These are phyloP conservation scores for Nomada fucata DNA, from an alignment of 2,888 invertebrate genomes.

Conservation along the genomic window DNA sequence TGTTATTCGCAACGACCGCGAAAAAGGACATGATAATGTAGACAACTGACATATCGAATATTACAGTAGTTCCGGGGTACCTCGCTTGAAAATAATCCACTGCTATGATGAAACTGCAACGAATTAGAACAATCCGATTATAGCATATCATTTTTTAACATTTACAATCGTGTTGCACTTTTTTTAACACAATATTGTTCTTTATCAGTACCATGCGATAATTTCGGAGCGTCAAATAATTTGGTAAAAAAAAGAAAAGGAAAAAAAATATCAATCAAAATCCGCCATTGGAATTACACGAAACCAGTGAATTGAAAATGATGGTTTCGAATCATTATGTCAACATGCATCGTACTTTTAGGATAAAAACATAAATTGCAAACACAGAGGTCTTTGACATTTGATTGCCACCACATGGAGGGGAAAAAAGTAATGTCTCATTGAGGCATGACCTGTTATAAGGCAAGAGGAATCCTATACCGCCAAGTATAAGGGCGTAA, in stretches of 20 bases:
- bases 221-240: too few species aligned
- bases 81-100: conserved; percentile 95
- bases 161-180: background rate
- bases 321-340: background rate
- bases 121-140: background rate
- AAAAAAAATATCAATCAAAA: background rate
- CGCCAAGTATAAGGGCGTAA: conserved; percentile 91
- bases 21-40: conserved; percentile 96
- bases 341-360: background rate
- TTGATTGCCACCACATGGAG: background rate
- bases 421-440: conserved; percentile 22
- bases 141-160: background rate
- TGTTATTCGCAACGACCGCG: conserved; percentile 93
- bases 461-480: conserved; percentile 95
- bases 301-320: background rate
- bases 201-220: background rate
- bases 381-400: conserved; percentile 30
- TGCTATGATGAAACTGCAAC: conserved; percentile 94
- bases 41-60: conserved; percentile 96
- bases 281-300: background rate
- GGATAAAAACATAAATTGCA: background rate
- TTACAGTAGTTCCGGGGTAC: conserved; percentile 93
- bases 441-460: conserved; percentile 91
- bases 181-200: background rate
- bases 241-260: too few species aligned